Evolutionary conservation across 2,888 invertebrate genomes (phyloP), one percentile per base, ranked within the genome.

Genomic region (Platycnemis pennipes): DNA sequence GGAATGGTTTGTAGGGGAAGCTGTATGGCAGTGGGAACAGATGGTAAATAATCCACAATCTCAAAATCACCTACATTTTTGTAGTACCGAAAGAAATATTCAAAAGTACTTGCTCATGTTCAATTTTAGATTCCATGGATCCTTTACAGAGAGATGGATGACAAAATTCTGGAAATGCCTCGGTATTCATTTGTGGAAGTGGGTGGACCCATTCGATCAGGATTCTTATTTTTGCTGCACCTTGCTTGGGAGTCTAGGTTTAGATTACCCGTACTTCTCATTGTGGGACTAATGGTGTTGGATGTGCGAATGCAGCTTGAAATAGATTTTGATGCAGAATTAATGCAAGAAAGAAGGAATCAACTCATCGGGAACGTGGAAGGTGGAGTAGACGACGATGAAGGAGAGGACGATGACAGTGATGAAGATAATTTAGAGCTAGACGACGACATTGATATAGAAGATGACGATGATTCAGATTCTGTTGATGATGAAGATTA

Each of bases 191-290:
- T 91, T 69, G 91, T 91, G 44, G 63, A 91, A 26, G 91, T 91
- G 42, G 91, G 63, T 63, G 91, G 91, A 91, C 91, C 91, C 44
- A 91, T 91, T 56, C 91, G 91, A 53, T 91, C 91, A 95, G 96
- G 97, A 26, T 96, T 98, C 95, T 96, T 98, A 94, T 98, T 98
- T 96, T 97, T 98, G 95, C 97, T 98, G 69, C 97, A 97, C 95
- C 96, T 98, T 95, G 98, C 98, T 2, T 98, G 98, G 98, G 97
- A 97, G 95, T 97, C 97, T 89, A 97, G 98, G 85, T 96, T 98
- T 95, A 97, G 98, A 94, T 96, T 98, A 94, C 98, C 98, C 0
- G 96, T 98, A 77, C 96, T 98, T 22, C 97, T 98, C 89, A 97
- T 98, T 19, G 97, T 98, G 19, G 97, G 97, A 31, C 97, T 98